These are phyloP conservation scores for Pollimyrus isidori DNA, from an alignment of 2,113 vertebrate genomes.

Conservation along the genomic window DNA sequence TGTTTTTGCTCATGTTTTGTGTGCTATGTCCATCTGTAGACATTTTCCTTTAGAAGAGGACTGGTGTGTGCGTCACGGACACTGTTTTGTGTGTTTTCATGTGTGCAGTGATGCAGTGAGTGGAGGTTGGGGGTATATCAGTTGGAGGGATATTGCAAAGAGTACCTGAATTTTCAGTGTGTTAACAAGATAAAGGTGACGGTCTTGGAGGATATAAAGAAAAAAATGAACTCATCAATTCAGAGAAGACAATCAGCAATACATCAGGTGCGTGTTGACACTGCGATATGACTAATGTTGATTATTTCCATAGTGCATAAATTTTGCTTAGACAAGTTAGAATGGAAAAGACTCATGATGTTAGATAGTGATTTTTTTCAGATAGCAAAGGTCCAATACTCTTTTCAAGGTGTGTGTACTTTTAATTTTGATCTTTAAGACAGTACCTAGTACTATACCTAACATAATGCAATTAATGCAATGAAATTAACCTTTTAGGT, in stretches of 20 bases:
- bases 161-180: not conserved
- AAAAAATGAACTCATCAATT: not conserved
- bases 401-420: not conserved
- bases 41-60: not conserved
- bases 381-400: not conserved
- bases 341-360: not conserved
- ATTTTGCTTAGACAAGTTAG: conserved; percentile 3
- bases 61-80: not conserved
- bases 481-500: not conserved
- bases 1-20: not conserved
- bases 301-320: not conserved
- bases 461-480: not conserved
- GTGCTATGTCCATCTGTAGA: not conserved
- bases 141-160: not conserved
- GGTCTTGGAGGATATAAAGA: not conserved
- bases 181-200: not conserved
- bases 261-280: not conserved
- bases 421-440: not conserved
- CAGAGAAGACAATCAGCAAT: not conserved
- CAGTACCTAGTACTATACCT: not conserved
- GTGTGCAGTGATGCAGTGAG: not conserved
- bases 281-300: not conserved
- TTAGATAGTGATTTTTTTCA: not conserved
- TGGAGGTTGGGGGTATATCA: not conserved
- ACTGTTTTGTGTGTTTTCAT: not conserved